Percentiles rank a stretch among this genome's conserved stretches.
Evolutionary conservation across 2,888 invertebrate genomes (phyloP).

Genomic region (Calameuta filiformis): DNA sequence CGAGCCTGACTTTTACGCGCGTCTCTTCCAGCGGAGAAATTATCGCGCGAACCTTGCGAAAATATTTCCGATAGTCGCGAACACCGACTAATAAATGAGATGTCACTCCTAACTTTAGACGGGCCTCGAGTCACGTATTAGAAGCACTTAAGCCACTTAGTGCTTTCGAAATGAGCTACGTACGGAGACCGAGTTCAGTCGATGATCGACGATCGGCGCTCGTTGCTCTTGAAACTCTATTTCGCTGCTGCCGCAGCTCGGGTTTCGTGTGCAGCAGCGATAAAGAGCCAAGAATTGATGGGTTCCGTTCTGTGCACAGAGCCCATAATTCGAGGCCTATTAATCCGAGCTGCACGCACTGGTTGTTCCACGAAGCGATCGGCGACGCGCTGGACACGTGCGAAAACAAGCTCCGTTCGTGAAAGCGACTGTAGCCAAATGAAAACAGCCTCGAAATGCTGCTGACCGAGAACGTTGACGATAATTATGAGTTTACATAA

Average conservation of each 20-base stretch:
- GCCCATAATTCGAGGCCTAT: neutral
- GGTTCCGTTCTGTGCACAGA: neutral
- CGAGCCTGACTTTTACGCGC: neutral
- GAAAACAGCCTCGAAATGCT: neutral
- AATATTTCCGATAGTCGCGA: neutral
- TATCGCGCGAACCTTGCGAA: neutral
- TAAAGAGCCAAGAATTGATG: neutral
- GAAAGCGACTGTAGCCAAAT: neutral
- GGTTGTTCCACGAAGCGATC: neutral
- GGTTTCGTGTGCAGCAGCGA: neutral
- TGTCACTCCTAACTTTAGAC: neutral
- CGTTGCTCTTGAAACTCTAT: neutral
- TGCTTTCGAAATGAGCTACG: conserved; percentile 18
- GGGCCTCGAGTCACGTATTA: conserved; percentile 22
- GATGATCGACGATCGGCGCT: neutral
- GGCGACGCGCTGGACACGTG: neutral
- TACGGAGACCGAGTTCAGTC: neutral
- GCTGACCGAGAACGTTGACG: neutral
- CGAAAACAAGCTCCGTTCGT: neutral
- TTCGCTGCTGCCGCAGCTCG: neutral
- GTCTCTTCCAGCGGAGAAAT: neutral
- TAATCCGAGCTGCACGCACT: neutral
- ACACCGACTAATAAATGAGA: neutral
- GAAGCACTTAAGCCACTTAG: conserved; percentile 35
- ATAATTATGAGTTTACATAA: neutral